phyloP scores from a whole-genome alignment of 2,888 invertebrate species.

The Andrena fulva region DNA sequence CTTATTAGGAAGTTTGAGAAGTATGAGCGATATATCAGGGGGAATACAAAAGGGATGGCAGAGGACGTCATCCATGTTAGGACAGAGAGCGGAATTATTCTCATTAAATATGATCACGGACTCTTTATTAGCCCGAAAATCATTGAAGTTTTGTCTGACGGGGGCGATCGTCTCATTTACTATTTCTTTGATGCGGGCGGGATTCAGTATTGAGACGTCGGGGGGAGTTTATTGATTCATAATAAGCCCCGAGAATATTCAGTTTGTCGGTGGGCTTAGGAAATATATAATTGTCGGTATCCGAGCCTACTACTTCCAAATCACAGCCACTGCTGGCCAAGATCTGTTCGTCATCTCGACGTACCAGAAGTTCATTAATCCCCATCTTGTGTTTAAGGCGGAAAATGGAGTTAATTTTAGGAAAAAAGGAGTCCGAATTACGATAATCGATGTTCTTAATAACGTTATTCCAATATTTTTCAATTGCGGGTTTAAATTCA shows the following conservation, averaged over 20 bases:
- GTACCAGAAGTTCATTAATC: background rate
- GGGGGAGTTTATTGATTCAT: background rate
- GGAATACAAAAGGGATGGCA: too few relatives aligned
- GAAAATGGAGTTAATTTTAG: background rate
- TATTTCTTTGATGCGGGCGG: background rate
- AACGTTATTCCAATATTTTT: background rate
- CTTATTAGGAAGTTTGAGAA: too few relatives aligned
- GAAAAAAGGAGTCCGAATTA: background rate
- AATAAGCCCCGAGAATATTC: background rate
- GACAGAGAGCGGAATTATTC: too few relatives aligned
- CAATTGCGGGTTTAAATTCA: background rate
- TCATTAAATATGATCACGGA: too few relatives aligned
- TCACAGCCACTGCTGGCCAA: background rate
- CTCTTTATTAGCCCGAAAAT: too few relatives aligned
- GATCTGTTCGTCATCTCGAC: background rate
- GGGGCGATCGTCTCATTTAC: background rate
- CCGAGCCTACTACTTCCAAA: background rate
- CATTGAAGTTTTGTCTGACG: too few relatives aligned
- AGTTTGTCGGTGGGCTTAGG: background rate
- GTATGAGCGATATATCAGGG: too few relatives aligned
- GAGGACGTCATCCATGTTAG: too few relatives aligned
- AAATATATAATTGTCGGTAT: background rate
- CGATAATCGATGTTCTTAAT: background rate
- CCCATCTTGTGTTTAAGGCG: background rate
- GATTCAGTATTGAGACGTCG: background rate